These are phyloP conservation scores for Cancer borealis DNA, from an alignment of 2,888 invertebrate genomes.

Conservation along the genomic window DNA sequence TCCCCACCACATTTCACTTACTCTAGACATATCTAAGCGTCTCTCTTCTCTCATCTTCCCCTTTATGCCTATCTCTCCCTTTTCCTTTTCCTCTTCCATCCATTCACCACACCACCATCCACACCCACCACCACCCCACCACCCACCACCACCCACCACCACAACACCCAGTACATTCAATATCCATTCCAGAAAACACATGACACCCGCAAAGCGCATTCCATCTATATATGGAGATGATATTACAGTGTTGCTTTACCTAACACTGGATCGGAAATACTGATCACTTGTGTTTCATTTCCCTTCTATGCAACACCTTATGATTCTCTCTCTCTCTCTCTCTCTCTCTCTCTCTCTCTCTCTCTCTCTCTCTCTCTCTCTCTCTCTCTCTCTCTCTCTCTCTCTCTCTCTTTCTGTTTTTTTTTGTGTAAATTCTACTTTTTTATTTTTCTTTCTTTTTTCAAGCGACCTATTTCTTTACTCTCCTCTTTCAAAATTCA, in stretches of 20 bases:
- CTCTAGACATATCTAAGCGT: too few species aligned
- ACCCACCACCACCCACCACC: neutral
- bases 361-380: too few species aligned
- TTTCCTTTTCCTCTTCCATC: neutral
- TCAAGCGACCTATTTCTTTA: too few species aligned
- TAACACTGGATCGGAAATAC: neutral
- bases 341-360: neutral
- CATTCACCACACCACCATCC: neutral
- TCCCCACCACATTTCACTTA: too few species aligned
- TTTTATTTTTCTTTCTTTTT: too few species aligned
- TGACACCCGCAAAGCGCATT: neutral
- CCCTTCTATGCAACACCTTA: too few species aligned
- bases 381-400: too few species aligned
- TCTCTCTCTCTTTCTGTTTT: too few species aligned
- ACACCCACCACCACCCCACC: neutral
- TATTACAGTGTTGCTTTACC: neutral
- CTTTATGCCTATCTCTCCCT: neutral
- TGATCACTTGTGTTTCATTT: neutral
- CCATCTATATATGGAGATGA: neutral
- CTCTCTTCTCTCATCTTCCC: too few species aligned
- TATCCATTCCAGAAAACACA: conserved; percentile 37
- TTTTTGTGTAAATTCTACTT: too few species aligned
- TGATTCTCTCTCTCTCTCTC: too few species aligned
- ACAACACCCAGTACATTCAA: neutral
- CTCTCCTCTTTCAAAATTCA: too few species aligned